Evolutionary conservation across 2,113 vertebrate genomes (phyloP), one percentile per base, ranked within the genome.

Genomic region (Cebus imitator): DNA sequence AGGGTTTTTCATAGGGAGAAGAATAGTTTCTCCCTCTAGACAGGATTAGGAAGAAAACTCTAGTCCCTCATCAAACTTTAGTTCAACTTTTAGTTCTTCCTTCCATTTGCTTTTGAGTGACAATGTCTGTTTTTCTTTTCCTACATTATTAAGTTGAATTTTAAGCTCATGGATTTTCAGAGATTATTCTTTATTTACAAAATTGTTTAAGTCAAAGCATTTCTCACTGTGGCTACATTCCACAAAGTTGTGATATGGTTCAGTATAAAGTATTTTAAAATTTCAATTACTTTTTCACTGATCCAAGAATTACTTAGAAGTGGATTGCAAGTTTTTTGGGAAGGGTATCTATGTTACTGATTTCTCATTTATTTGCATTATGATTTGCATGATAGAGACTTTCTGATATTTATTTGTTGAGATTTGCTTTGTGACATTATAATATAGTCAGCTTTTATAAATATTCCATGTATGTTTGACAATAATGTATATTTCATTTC

Each of bases 271-370:
- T 68, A 81, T 85, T 93, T 66, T 80, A 55, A 88, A 85, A 37
- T 84, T 76, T 66, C 27, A 61, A 2, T 66, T 78, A 48, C 50
- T 94, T 72, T 82, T 90, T 78, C 27, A 50, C 17, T 81, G 32
- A 72, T 20, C 16, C 40, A 76, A 70, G 57, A 43, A 72, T 91
- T 64, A 89, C 85, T 91, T 91, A 81, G 78, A 95, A 90, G 70
- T 87, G 5, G 16, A 32, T 64, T 55, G 8, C 18, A 35, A 66
- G 37, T 79, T 92, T 79, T 92, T 88, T 35, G 35, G 17, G 5
- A 79, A 87, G 43, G 9, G 84, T 80, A 55, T 21, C n/a, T 82
- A 32, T 75, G 40, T 73, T 81, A 86, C 2, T 86, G 48, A 68
- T 88, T 80, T 95, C 30, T 85, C 30, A 6, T 35, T 84, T 52